Base-by-base conservation (phyloP, 1,140 invertebrate species). In the Dendroctonus ponderosae region DNA sequence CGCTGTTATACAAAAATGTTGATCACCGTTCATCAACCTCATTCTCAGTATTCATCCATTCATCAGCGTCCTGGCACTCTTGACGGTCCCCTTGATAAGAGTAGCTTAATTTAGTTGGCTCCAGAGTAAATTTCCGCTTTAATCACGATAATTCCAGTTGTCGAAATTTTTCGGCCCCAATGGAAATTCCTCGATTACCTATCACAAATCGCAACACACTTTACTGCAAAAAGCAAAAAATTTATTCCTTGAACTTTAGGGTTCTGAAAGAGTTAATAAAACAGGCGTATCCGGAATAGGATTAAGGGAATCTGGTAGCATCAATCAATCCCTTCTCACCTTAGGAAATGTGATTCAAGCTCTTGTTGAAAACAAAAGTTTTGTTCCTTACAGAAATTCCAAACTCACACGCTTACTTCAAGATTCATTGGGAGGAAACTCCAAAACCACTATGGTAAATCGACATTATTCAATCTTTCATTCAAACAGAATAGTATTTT, bases 291-390 rank as follows among this genome's bases (percentile, higher is more conserved):
- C 87, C 6, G 96, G 95, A 15, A 86, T 93, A 53, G 83, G 94
- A 8, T 82, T 98, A 15, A 92, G 94, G 77, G 96, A 98, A 81
- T 95, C 96, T 0, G 93, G 92, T 3, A 97, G 97, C 80, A 98
- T 98, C 68, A 98, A 98, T 83, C 84, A 96, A 41, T 97, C 94
- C 0, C 83, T 98, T 0, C 97, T 94, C 5, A 94, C 93, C 5
- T 80, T 98, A 26, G 95, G 96, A 38, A 97, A 97, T 80, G 96
- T 98, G 4, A 97, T 98, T 71, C 96, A 93, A 8, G 94, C 96
- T 12, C 80, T 98, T 50, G 94, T 96, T 3, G 95, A 98, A 80
- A 92, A 93, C 14, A 96, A 96, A 73, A 94, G 89, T 0, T 95
- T 97, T 78, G 91, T 98, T 72, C 96, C 96, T 2, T 98, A 98